Evolutionary conservation across 2,888 invertebrate species (phyloP), one percentile per base, ranked within the genome.

Genomic region (Erebia epiphron): DNA sequence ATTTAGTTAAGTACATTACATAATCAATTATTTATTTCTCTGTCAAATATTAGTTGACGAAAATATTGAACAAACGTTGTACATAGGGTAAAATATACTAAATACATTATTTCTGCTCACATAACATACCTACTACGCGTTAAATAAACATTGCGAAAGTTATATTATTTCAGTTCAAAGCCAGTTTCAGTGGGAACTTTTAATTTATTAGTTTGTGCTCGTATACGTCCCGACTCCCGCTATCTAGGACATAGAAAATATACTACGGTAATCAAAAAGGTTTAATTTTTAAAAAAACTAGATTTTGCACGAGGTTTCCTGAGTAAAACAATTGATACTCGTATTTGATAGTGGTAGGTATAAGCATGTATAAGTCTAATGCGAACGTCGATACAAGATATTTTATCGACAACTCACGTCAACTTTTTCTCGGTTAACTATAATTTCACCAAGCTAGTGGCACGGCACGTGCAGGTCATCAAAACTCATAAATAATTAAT

Each of bases 131-230:
- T 21, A 21, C 8, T 14, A 49, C 13, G 26, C 21, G 49, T 49
- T 69, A 41, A 49, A 50, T 35, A 64, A 58, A 69, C 56, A 58
- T 69, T 64, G 35, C 35, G 50, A 65, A 65, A 65, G 43, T 65
- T 65, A 65, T 65, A 56, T 65, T 56, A 65, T 43, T 56, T 14
- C 14, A 43, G 56, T 65, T 65, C 56, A 65, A 65, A 65, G 65
- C 21, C 11, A 11, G n/a, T 50, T 56, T 56, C 56, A 50, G 64
- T n/a, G 11, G 43, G 46, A 65, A 69, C 61, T 21, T 63, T 49
- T 18, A 69, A 69, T 69, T 64, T 69, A 69, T 69, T 69, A 21
- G 64, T 64, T 58, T 62, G 5, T 46, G 57, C 65, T 43, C 35
- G 21, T 35, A 58, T 16, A 16, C 60, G 64, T 64, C 62, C 52